phyloP scores from a whole-genome alignment of 2,888 invertebrate genomes.

The Cryptus viduatorius region DNA sequence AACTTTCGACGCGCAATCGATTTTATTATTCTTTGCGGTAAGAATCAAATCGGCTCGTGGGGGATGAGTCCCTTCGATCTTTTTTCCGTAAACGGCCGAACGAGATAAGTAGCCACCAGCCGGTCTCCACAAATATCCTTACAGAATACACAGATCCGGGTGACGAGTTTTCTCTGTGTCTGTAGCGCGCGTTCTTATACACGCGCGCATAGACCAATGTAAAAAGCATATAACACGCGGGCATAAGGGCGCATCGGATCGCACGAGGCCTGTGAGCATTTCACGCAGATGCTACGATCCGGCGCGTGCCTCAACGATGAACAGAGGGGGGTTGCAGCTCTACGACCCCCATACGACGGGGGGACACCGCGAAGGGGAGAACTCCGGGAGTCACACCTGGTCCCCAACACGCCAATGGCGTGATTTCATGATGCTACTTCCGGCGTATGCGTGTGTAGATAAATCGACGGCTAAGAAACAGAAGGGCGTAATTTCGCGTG shows the following conservation, averaged over 20 bases:
- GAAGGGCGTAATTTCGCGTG: no score
- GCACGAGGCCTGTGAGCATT: constrained; percentile 47
- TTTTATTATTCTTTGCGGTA: no score
- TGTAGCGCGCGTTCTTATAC: constrained; percentile 35
- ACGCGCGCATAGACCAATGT: constrained; percentile 21
- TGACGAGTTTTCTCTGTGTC: constrained; percentile 27
- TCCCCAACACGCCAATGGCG: constrained; percentile 65
- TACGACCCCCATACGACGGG: constrained; percentile 52
- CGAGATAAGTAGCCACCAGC: constrained; percentile 48
- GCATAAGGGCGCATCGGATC: constrained; percentile 44
- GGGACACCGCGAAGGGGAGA: constrained; percentile 18
- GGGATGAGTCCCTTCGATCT: not conserved
- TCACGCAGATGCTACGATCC: constrained; percentile 78
- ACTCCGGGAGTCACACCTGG: constrained; percentile 68
- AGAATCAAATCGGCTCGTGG: not conserved
- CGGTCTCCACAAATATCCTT: constrained; percentile 10
- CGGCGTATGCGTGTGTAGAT: constrained; percentile 44
- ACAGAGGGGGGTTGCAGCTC: constrained; percentile 66
- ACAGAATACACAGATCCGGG: constrained; percentile 36
- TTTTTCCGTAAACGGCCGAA: constrained; percentile 10
- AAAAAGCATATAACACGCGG: constrained; percentile 31
- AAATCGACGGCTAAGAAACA: not conserved
- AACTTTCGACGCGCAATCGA: no score
- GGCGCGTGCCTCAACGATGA: constrained; percentile 78
- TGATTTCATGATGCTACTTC: constrained; percentile 71